Conservation (phyloP, 2,797 vertebrate genomes). For the Karalla daura region DNA sequence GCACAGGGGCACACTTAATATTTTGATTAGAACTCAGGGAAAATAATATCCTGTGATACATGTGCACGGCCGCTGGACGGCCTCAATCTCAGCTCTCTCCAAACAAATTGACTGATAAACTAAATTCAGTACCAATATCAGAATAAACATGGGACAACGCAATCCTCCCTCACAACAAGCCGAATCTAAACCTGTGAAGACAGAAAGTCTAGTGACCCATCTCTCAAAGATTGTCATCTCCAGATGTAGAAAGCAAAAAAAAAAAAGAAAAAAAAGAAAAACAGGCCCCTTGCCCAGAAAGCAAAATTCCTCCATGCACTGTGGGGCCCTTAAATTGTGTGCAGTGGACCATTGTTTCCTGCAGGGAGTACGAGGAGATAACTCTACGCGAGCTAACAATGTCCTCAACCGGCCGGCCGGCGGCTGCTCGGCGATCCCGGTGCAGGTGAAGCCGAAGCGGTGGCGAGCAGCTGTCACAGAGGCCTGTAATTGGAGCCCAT, state of each 20-base stretch:
- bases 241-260: conserved; percentile 1
- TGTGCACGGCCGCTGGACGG: conserved; percentile 37
- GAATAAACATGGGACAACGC: not conserved
- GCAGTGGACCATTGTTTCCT: conserved; percentile 60
- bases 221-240: conserved; percentile 7
- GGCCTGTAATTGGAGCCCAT: conserved; percentile 79
- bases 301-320: conserved; percentile 38
- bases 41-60: conserved; percentile 64
- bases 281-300: not conserved
- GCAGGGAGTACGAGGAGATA: conserved; percentile 48
- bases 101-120: conserved; percentile 52
- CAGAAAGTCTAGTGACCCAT: not conserved
- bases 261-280: conserved; percentile 4
- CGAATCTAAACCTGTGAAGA: not conserved
- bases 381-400: conserved; percentile 64
- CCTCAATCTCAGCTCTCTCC: conserved; percentile 35
- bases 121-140: not conserved
- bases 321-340: conserved; percentile 62
- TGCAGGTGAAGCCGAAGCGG: conserved; percentile 68
- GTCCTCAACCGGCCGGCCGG: conserved; percentile 50
- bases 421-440: conserved; percentile 37
- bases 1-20: conserved; percentile 59
- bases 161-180: not conserved
- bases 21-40: conserved; percentile 67
- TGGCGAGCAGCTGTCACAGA: conserved; percentile 82